Evolutionary conservation across 1,140 invertebrate genomes (phyloP), one percentile per base, ranked within the genome.

Genomic region (Cylas formicarius): DNA sequence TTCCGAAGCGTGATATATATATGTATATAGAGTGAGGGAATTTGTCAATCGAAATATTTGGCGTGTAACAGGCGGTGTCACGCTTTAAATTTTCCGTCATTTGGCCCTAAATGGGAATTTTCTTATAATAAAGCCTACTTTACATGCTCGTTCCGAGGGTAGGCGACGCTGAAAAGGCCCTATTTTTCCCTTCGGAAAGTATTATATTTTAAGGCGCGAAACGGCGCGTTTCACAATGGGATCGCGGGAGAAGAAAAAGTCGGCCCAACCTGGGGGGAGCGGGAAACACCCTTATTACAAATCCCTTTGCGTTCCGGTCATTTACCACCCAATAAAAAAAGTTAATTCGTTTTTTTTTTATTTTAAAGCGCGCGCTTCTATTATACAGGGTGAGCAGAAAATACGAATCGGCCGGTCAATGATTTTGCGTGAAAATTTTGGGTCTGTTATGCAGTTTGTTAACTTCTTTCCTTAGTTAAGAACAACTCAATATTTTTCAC

Each of bases 81-180:
- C 31, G 43, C 47, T 43, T 53, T 49, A 49, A 49, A 53, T 55
- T 57, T 55, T 57, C 53, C 53, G 44, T 55, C 52, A 53, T 57
- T 57, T 53, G 53, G 42, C 13, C 47, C 41, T 52, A 52, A 57
- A 52, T 46, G 52, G 50, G 53, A 57, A 55, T 53, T 57, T 55
- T 45, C 48, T 48, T 55, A 52, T 57, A 55, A 57, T 56, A 55
- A 52, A 58, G 47, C 40, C 52, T 55, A 52, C 48, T 58, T 55
- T 58, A 58, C 54, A 58, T 58, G 56, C 48, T 50, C 51, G 44
- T 50, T 53, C 48, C 34, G 44, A 56, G 50, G 50, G 53, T 39
- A 45, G n/a, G 38, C 22, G 38, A 33, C 41, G 39, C 52, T 45
- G 52, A 55, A 52, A 35, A 43, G 23, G 14, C 39, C 42, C 27